These are phyloP conservation scores for Lycaena phlaeas DNA, from an alignment of 2,888 invertebrate species.

Conservation along the genomic window DNA sequence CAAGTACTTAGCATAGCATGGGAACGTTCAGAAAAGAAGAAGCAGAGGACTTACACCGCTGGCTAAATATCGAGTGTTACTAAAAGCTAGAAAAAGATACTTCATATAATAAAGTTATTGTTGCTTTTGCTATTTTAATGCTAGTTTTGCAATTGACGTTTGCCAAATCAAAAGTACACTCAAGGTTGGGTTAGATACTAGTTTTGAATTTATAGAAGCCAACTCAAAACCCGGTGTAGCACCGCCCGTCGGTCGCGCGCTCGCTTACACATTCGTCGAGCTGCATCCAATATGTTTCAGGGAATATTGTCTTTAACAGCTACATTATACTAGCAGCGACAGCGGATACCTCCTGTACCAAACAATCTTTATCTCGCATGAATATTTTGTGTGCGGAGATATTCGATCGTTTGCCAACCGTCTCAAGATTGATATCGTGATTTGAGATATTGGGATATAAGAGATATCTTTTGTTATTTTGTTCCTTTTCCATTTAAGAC, in stretches of 20 bases:
- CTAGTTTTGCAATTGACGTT: no score
- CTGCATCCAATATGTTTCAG: constrained; percentile 71
- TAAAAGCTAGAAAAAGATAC: no score
- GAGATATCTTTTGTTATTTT: background rate
- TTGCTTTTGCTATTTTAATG: no score
- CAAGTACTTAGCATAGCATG: no score
- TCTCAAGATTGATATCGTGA: background rate
- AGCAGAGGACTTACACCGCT: no score
- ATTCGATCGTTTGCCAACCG: constrained; percentile 1
- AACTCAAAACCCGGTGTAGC: background rate
- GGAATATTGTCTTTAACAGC: constrained; percentile 71
- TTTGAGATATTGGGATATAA: background rate
- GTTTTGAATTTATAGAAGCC: no score
- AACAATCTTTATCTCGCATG: constrained; percentile 32
- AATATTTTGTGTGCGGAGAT: constrained; percentile 49
- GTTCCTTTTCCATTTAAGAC: background rate
- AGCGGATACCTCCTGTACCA: constrained; percentile 23
- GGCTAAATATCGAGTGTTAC: no score
- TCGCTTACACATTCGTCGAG: constrained; percentile 68
- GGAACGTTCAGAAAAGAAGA: no score
- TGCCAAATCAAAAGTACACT: no score
- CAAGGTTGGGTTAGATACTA: no score
- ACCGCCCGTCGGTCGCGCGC: constrained; percentile 36
- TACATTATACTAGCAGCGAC: constrained; percentile 61
- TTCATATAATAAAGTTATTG: no score